phyloP scores from a whole-genome alignment of 1,140 invertebrate genomes.

The Zaprionus lachaisei region DNA sequence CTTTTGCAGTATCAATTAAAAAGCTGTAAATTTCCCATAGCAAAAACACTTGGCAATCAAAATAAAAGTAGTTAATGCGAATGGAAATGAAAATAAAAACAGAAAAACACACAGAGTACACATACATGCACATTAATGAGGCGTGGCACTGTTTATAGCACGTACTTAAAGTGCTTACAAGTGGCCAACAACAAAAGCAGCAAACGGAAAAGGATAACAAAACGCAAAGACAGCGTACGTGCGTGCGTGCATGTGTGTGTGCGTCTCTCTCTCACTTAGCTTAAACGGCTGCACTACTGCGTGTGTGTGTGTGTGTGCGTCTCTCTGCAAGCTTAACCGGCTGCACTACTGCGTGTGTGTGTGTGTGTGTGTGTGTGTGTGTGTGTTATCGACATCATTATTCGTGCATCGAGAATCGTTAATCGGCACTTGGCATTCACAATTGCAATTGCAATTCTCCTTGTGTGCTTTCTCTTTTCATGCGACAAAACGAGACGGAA shows the following conservation, averaged over 20 bases:
- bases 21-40: neutral
- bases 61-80: slow-evolving; percentile 3
- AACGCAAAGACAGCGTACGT: slow-evolving; percentile 1
- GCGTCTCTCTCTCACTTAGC: neutral
- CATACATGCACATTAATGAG: slow-evolving; percentile 13
- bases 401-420: slow-evolving; percentile 22
- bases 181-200: slow-evolving; percentile 23
- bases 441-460: slow-evolving; percentile 36
- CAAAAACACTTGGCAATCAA: neutral
- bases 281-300: slow-evolving; percentile 17
- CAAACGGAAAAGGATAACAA: slow-evolving; percentile 33
- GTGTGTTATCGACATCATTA: slow-evolving; percentile 8
- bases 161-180: slow-evolving; percentile 32
- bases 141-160: slow-evolving; percentile 40
- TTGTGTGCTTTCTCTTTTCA: slow-evolving; percentile 51
- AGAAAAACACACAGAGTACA: neutral
- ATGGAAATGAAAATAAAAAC: slow-evolving; percentile 5
- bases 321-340: slow-evolving; percentile 27
- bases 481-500: slow-evolving; percentile 32
- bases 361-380: neutral
- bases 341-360: neutral
- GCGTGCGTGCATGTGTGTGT: neutral
- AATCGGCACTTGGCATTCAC: slow-evolving; percentile 46
- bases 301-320: neutral
- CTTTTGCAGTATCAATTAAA: slow-evolving; percentile 5